A percentile compares a stretch with the other conserved stretches of the same genome.
These are phyloP conservation scores for Himalopsyche kuldschensis DNA, from an alignment of 2,888 invertebrate species.

Conservation along the genomic window DNA sequence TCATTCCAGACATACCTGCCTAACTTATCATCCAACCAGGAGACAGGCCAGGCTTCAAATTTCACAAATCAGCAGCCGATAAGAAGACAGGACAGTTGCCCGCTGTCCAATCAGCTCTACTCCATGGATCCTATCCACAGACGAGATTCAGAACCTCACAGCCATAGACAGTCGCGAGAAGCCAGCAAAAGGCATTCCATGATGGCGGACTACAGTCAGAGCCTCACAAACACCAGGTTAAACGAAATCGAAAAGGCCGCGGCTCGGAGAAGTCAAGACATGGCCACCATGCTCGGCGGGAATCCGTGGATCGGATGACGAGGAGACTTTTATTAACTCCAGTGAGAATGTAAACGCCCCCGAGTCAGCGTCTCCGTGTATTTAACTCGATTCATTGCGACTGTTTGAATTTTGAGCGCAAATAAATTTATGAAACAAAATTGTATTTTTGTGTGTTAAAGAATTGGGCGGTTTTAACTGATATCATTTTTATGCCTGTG, in stretches of 20 bases:
- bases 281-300: slow-evolving; percentile 52
- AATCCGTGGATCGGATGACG: slow-evolving; percentile 57
- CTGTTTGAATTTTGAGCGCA: background rate
- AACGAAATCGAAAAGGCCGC: slow-evolving; percentile 8
- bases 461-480: too few species aligned
- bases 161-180: slow-evolving; percentile 50
- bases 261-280: slow-evolving; percentile 49
- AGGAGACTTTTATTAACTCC: background rate
- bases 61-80: slow-evolving; percentile 7
- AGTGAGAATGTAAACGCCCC: background rate
- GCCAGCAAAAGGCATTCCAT: slow-evolving; percentile 54
- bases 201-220: slow-evolving; percentile 51
- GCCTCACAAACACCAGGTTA: background rate
- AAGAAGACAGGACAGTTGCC: slow-evolving; percentile 31
- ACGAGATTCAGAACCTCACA: slow-evolving; percentile 53
- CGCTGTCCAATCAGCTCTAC: slow-evolving; percentile 24
- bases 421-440: background rate
- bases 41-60: background rate
- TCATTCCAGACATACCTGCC: slow-evolving; percentile 59
- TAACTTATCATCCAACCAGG: slow-evolving; percentile 40
- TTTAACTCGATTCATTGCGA: background rate
- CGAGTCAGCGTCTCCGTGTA: background rate
- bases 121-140: slow-evolving; percentile 43
- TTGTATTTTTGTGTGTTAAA: background rate
- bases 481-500: too few species aligned